phyloP scores from a whole-genome alignment of 2,888 invertebrate species.

The Mimas tiliae region DNA sequence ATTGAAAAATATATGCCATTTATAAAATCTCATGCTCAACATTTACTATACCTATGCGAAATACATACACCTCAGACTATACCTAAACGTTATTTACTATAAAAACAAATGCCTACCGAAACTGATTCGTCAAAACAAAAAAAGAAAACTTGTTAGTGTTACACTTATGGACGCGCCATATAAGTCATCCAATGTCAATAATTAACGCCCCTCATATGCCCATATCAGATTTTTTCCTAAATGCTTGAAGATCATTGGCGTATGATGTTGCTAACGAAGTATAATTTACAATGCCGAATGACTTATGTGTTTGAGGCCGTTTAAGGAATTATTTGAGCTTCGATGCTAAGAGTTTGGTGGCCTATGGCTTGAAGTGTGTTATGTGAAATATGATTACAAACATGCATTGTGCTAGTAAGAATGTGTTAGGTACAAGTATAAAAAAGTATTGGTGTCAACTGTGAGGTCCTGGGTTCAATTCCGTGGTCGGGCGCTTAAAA shows the following conservation, averaged over 20 bases:
- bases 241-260: conserved; percentile 12
- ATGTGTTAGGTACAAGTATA: not conserved
- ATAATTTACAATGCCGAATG: conserved; percentile 12
- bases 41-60: too few relatives aligned
- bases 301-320: not conserved
- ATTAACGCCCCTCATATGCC: conserved; percentile 61
- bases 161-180: conserved; percentile 39
- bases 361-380: conserved; percentile 2
- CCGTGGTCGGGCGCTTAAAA: too few relatives aligned
- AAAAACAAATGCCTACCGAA: conserved; percentile 44
- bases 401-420: not conserved
- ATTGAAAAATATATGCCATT: too few relatives aligned
- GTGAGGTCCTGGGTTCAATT: too few relatives aligned
- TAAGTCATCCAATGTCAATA: conserved; percentile 29
- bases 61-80: too few relatives aligned
- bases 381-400: not conserved
- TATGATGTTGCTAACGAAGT: not conserved
- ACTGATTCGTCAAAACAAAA: conserved; percentile 57
- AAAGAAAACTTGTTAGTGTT: conserved; percentile 59
- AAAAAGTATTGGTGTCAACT: too few relatives aligned
- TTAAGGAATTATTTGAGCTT: conserved; percentile 18
- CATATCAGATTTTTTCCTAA: conserved; percentile 38
- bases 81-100: not conserved
- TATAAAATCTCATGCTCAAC: too few relatives aligned
- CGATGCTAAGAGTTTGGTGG: not conserved